Evolutionary conservation across 2,888 invertebrate genomes (phyloP).

Genomic region (Eupelmus urozonus): DNA sequence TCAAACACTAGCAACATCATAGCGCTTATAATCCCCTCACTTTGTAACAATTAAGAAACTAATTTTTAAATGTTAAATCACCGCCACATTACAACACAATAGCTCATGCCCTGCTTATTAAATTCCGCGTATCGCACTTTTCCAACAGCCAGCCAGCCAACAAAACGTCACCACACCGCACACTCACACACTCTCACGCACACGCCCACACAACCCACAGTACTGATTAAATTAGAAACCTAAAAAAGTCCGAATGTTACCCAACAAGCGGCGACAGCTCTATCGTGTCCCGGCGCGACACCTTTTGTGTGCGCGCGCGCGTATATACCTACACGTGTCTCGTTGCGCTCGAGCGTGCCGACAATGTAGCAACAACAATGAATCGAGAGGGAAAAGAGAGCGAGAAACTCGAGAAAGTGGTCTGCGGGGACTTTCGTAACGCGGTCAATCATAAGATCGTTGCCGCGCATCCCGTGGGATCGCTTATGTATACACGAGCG

Average conservation of each 20-base stretch:
- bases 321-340: constrained; percentile 17
- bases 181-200: too few species aligned
- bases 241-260: background rate
- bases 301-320: background rate
- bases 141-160: too few species aligned
- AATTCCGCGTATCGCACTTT: background rate
- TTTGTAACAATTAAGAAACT: too few species aligned
- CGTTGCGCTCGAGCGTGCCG: too few species aligned
- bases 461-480: constrained; percentile 73
- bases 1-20: too few species aligned
- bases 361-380: constrained; percentile 25
- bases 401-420: constrained; percentile 66
- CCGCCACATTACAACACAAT: too few species aligned
- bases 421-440: constrained; percentile 73
- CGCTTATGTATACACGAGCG: constrained; percentile 65
- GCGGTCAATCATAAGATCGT: constrained; percentile 78
- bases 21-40: too few species aligned
- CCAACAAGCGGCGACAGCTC: constrained; percentile 22
- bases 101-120: background rate
- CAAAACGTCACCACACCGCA: too few species aligned
- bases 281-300: constrained; percentile 15
- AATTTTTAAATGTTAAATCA: too few species aligned
- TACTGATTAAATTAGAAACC: constrained; percentile 18
- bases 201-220: too few species aligned
- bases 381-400: background rate